phyloP scores from a whole-genome alignment of 2,113 vertebrate species.

The Cryptotis parvus region DNA sequence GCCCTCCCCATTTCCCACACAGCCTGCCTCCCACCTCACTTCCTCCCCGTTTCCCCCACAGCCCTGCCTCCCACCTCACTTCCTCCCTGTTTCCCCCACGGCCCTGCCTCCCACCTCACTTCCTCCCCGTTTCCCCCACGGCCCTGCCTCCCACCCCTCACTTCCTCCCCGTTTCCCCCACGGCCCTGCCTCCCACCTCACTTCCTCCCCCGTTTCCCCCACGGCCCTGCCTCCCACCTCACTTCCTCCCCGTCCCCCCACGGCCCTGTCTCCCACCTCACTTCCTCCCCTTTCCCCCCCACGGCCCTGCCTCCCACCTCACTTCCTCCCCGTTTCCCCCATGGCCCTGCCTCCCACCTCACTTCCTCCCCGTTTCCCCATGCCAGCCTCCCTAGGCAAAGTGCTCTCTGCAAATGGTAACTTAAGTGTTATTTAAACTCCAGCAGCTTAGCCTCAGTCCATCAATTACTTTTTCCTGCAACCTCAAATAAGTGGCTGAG shows the following conservation, averaged over 20 bases:
- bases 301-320: too few species aligned
- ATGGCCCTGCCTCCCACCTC: too few species aligned
- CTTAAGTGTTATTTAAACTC: slow-evolving; percentile 61
- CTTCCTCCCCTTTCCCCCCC: neutral
- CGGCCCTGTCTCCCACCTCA: neutral
- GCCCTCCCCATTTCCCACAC: too few species aligned
- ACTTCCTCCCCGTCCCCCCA: neutral
- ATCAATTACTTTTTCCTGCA: slow-evolving; percentile 59
- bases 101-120: neutral
- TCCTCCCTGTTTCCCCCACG: neutral
- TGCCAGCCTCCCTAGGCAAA: slow-evolving; percentile 36
- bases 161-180: neutral
- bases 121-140: neutral
- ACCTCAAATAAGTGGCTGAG: slow-evolving; percentile 61
- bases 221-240: neutral
- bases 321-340: neutral
- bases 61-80: fast-evolving
- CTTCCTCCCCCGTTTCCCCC: neutral
- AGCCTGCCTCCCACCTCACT: fast-evolving
- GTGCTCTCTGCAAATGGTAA: slow-evolving; percentile 47
- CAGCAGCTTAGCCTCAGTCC: slow-evolving; percentile 57
- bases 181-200: neutral
- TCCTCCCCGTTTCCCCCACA: neutral
- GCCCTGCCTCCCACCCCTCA: neutral
- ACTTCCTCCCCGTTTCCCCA: neutral